phyloP scores from a whole-genome alignment of 1,140 invertebrate genomes.

The Spodoptera litura region DNA sequence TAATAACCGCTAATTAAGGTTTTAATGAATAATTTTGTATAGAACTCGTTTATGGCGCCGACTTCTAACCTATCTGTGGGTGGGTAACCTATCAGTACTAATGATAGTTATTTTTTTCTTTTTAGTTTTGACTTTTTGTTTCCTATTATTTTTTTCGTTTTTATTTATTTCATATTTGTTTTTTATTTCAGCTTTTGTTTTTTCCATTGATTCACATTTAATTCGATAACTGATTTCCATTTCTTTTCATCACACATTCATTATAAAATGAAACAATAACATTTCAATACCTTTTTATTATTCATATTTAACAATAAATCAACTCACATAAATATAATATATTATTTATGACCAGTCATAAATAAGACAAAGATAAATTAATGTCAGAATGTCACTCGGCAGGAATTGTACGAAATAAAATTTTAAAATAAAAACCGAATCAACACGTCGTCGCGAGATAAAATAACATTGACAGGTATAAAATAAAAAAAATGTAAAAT shows the following conservation, averaged over 20 bases:
- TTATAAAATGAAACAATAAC: not conserved
- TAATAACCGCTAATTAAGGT: no score
- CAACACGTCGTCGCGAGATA: not conserved
- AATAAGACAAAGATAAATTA: conserved; percentile 26
- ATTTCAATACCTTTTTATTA: not conserved
- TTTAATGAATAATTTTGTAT: no score
- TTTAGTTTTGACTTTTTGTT: no score
- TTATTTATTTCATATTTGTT: no score
- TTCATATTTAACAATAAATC: conserved; percentile 1
- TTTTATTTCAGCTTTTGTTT: no score
- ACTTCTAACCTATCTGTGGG: no score
- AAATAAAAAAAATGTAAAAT: not conserved
- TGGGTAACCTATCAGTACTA: no score
- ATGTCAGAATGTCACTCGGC: not conserved
- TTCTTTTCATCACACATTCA: not conserved
- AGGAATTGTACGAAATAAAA: conserved; percentile 11
- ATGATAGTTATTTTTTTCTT: no score
- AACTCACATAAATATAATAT: conserved; percentile 1
- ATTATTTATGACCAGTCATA: not conserved
- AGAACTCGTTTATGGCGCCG: no score
- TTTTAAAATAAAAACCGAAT: not conserved
- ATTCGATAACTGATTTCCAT: no score
- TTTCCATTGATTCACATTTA: no score
- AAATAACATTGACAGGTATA: conserved; percentile 12
- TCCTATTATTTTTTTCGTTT: no score